Conservation (phyloP, 2,113 vertebrate species). For the Phoxinus phoxinus region DNA sequence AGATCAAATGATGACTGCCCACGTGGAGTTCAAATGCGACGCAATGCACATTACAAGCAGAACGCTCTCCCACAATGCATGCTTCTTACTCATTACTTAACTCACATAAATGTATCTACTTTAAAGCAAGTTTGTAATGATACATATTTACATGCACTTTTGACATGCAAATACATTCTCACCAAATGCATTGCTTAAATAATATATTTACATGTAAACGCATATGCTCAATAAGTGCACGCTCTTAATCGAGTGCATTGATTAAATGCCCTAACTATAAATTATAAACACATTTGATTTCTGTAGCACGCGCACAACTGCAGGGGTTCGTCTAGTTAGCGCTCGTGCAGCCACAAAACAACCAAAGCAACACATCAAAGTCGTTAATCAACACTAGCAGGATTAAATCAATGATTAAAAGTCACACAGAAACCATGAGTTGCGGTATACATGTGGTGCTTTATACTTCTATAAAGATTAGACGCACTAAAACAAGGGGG, state of each 20-base stretch:
- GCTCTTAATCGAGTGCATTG: neutral
- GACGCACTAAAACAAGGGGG: neutral
- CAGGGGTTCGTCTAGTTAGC: neutral
- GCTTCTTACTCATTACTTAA: neutral
- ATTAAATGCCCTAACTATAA: neutral
- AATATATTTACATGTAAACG: neutral
- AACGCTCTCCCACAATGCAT: neutral
- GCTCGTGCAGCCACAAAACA: neutral
- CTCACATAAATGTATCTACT: neutral
- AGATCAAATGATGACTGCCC: constrained; percentile 6
- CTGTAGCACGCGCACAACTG: neutral
- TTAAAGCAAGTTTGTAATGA: neutral
- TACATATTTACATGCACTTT: no score
- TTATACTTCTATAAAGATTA: neutral
- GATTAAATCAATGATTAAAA: neutral
- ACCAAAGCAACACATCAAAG: neutral
- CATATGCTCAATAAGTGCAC: neutral
- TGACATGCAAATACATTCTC: neutral
- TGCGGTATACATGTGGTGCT: neutral
- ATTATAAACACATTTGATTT: neutral
- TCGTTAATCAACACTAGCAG: neutral
- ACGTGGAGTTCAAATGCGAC: constrained; percentile 22
- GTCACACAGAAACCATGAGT: neutral
- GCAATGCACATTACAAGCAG: constrained; percentile 2
- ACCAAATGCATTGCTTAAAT: neutral